These are phyloP conservation scores for Drosophila varians DNA, from an alignment of 1,140 invertebrate genomes.

Conservation along the genomic window DNA sequence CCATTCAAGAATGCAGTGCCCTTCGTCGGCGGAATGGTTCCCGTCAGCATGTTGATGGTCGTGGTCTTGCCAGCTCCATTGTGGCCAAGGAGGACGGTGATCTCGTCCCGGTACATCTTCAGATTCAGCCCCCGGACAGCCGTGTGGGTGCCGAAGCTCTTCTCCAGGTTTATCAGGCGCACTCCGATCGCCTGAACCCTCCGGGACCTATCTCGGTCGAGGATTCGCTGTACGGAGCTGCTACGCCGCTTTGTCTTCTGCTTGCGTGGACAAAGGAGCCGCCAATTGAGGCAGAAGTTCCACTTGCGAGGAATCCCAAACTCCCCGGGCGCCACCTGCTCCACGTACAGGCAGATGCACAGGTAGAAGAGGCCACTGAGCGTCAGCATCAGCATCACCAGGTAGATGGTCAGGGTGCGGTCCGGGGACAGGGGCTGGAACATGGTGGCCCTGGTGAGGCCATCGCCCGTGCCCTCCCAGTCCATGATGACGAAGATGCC, in stretches of 20 bases:
- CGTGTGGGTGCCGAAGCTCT: conserved; percentile 85
- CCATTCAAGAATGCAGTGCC: conserved; percentile 89
- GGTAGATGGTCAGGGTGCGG: conserved; percentile 87
- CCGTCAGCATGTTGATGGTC: conserved; percentile 92
- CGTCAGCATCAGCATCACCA: conserved; percentile 87
- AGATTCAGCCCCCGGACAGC: conserved; percentile 89
- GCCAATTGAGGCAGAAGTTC: conserved; percentile 89
- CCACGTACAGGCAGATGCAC: conserved; percentile 89
- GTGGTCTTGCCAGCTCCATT: conserved; percentile 90
- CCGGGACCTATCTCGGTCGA: not conserved
- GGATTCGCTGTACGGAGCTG: not conserved
- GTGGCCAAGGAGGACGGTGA: conserved; percentile 91
- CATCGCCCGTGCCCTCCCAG: conserved; percentile 60
- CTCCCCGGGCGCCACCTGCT: conserved; percentile 88
- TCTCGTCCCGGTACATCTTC: conserved; percentile 88
- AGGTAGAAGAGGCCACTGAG: conserved; percentile 87
- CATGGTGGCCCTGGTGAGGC: conserved; percentile 88
- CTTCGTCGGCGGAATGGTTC: conserved; percentile 87
- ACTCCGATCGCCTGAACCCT: conserved; percentile 85
- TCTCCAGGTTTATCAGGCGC: conserved; percentile 87
- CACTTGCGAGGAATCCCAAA: conserved; percentile 89
- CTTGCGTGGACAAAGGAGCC: conserved; percentile 77
- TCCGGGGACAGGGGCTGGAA: conserved; percentile 81
- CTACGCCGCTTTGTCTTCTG: not conserved
- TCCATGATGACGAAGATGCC: conserved; percentile 88